Evolutionary conservation across 1,140 invertebrate genomes (phyloP), one percentile per base, ranked within the genome.

Genomic region (Drosophila novamexicana): DNA sequence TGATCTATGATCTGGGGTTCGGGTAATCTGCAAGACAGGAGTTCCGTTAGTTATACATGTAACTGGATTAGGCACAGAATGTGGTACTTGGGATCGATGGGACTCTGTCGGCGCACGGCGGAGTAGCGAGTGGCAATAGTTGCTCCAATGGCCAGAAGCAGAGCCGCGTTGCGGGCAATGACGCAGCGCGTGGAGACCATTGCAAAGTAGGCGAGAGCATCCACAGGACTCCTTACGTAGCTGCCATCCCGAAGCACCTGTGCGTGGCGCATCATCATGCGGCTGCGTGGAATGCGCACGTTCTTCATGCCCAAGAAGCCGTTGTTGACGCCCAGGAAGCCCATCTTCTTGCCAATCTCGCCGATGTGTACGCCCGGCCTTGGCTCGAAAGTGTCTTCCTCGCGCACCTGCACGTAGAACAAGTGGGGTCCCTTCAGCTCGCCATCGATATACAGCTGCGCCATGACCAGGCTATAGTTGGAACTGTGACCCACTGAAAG

Each of bases 191-290:
- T 96, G 92, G 97, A 97, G 89, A 99, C 96, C 98, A 99, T 98
- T 0, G 97, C 97, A 8, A 97, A 97, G 93, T 98, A 99, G 0
- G 97, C 96, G 0, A 98, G 93, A 91, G 98, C 98, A 54, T 96
- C 95, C 81, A 95, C 96, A 1, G 95, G 94, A 1, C 97, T 95
- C 91, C 96, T 96, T 0, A 98, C 94, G 92, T 97, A 99, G 12
- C 96, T 97, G n/a, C 98, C 98, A 93, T 98, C 97, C 94, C 94
- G 93, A 10, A 95, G 92, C 79, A 97, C 97, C 94, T 98, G 94
- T 16, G 96, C 95, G 93, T 98, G 97, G 93, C 97, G 97, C 98
- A 99, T 99, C 0, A 99, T 86, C 97, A 99, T 97, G 70, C 97
- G 94, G 14, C 95, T 94, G 56, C 97, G 93, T 0, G 98, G 97